Conservation (phyloP, 2,797 vertebrate species). For the Phalanger gymnotis region DNA sequence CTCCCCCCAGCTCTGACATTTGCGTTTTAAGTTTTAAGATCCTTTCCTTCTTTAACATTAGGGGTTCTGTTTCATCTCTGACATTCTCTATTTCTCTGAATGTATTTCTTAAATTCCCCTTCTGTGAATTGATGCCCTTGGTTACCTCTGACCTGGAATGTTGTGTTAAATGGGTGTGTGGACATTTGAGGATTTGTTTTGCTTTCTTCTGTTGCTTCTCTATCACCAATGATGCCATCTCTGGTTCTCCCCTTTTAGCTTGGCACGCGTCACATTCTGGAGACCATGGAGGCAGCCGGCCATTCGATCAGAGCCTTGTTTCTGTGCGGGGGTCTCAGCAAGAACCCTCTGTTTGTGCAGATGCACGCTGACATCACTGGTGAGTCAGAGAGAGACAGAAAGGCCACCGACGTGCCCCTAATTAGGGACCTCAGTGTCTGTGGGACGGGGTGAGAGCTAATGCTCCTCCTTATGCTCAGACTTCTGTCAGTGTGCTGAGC, state of each 20-base stretch:
- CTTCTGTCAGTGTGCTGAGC: accelerated
- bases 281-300: slow-evolving; percentile 91
- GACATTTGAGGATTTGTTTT: background rate
- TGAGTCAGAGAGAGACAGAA: slow-evolving; percentile 77
- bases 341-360: slow-evolving; percentile 95
- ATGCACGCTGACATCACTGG: slow-evolving; percentile 94
- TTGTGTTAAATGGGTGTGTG: background rate
- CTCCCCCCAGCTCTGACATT: background rate
- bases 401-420: background rate
- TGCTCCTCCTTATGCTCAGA: background rate
- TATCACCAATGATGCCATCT: slow-evolving; percentile 21
- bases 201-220: background rate
- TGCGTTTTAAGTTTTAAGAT: background rate
- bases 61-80: background rate
- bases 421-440: background rate
- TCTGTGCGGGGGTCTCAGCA: slow-evolving; percentile 96
- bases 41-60: background rate
- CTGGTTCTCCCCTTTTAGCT: slow-evolving; percentile 86
- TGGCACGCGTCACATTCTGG: slow-evolving; percentile 94
- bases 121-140: background rate
- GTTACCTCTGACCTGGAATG: background rate
- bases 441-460: background rate
- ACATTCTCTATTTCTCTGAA: background rate
- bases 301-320: slow-evolving; percentile 92
- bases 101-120: background rate